Evolutionary conservation across 1,140 invertebrate genomes (phyloP).

Genomic region (Sipha flava): DNA sequence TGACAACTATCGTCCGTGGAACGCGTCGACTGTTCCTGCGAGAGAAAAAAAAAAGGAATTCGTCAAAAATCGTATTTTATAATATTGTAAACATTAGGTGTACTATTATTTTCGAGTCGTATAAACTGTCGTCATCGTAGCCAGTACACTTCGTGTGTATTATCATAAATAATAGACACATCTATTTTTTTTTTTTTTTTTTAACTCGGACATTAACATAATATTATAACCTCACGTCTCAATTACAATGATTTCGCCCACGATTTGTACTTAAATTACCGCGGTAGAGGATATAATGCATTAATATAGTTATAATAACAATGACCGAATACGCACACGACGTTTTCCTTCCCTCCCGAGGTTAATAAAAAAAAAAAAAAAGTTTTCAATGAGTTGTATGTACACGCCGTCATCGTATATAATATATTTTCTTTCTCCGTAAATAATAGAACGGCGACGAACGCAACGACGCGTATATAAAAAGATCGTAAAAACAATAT

Average conservation of each 20-base stretch:
- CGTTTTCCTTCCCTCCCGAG: neutral
- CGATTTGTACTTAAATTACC: slow-evolving; percentile 12
- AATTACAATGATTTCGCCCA: slow-evolving; percentile 24
- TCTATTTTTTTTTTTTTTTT: neutral
- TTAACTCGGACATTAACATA: slow-evolving; percentile 11
- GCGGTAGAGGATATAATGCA: neutral
- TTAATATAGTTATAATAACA: too few relatives aligned
- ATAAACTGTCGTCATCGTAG: neutral
- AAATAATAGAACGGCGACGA: neutral
- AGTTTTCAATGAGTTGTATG: slow-evolving; percentile 6
- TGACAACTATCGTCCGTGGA: neutral
- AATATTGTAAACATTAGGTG: neutral
- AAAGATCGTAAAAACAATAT: slow-evolving; percentile 20
- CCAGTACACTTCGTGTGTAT: neutral
- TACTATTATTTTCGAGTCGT: neutral
- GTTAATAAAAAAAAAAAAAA: neutral
- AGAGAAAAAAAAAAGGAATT: neutral
- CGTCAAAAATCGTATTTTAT: neutral
- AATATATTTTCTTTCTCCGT: slow-evolving; percentile 3
- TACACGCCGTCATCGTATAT: neutral
- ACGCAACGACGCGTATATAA: neutral
- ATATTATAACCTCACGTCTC: neutral
- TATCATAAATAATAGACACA: neutral
- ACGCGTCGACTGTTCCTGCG: neutral
- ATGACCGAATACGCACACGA: neutral